Evolutionary conservation across 2,113 vertebrate genomes (phyloP).

Genomic region (Erythrocercus mccallii): DNA sequence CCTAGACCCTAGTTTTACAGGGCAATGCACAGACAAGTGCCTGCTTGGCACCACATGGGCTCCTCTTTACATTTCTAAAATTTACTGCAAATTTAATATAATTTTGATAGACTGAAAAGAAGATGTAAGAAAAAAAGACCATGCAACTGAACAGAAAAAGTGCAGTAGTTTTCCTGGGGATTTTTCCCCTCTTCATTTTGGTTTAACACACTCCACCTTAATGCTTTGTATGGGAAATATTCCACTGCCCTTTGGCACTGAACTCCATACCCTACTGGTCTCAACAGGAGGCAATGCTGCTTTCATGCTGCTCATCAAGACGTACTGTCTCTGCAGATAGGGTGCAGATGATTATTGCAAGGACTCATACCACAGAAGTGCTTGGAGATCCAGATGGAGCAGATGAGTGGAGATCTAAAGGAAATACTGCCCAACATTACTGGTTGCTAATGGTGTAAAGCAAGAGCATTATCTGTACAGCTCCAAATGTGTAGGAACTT

Average conservation of each 20-base stretch:
- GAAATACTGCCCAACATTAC: not conserved
- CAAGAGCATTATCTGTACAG: not conserved
- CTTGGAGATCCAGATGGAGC: not conserved
- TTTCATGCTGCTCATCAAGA: not conserved
- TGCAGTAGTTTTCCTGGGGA: fast-evolving
- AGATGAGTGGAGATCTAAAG: not conserved
- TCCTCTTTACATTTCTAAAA: not conserved
- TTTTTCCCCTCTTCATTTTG: not conserved
- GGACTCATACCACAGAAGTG: not conserved
- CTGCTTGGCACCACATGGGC: fast-evolving
- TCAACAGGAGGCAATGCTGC: not conserved
- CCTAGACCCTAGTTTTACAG: not conserved
- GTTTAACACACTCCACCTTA: not conserved
- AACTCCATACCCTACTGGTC: not conserved
- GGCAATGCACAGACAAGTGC: not conserved
- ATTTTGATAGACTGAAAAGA: not conserved
- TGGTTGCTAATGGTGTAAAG: not conserved
- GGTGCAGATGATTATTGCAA: not conserved
- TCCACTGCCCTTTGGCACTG: not conserved
- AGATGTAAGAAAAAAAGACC: not conserved
- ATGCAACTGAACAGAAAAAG: not conserved
- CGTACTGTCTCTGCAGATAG: not conserved
- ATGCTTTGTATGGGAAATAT: not conserved
- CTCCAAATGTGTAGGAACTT: not conserved
- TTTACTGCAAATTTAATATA: not conserved